phyloP scores from a whole-genome alignment of 2,113 vertebrate genomes.

The Tenrec ecaudatus region DNA sequence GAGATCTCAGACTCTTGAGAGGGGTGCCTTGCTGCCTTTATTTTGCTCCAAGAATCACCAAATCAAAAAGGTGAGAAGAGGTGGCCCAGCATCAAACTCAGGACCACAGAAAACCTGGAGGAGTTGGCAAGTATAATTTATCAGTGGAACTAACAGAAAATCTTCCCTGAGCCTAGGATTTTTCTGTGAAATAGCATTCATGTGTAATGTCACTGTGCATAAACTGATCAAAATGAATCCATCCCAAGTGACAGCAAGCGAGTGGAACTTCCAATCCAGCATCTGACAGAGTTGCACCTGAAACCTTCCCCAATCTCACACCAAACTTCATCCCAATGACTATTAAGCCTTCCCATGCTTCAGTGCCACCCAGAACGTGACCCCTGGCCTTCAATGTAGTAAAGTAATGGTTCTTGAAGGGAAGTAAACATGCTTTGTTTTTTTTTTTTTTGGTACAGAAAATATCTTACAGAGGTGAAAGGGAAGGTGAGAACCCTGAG shows the following conservation, averaged over 20 bases:
- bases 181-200: not conserved
- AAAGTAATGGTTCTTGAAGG: slow-evolving; percentile 38
- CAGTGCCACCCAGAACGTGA: slow-evolving; percentile 34
- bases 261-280: not conserved
- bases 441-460: slow-evolving; percentile 67
- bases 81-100: not conserved
- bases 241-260: not conserved
- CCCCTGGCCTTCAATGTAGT: not conserved
- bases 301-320: not conserved
- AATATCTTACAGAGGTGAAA: slow-evolving; percentile 16
- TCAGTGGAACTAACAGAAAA: not conserved
- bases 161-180: not conserved
- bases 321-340: not conserved
- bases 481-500: slow-evolving; percentile 54
- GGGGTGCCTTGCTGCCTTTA: not conserved
- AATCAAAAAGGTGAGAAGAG: no score
- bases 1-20: no score
- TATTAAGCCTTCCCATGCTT: slow-evolving; percentile 43
- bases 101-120: not conserved
- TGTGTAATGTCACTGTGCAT: not conserved
- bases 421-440: slow-evolving; percentile 53
- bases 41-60: not conserved
- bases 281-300: fast-evolving
- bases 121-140: not conserved
- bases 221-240: not conserved